These are phyloP conservation scores for Nasonia oneida DNA, from an alignment of 2,888 invertebrate species.

Conservation along the genomic window DNA sequence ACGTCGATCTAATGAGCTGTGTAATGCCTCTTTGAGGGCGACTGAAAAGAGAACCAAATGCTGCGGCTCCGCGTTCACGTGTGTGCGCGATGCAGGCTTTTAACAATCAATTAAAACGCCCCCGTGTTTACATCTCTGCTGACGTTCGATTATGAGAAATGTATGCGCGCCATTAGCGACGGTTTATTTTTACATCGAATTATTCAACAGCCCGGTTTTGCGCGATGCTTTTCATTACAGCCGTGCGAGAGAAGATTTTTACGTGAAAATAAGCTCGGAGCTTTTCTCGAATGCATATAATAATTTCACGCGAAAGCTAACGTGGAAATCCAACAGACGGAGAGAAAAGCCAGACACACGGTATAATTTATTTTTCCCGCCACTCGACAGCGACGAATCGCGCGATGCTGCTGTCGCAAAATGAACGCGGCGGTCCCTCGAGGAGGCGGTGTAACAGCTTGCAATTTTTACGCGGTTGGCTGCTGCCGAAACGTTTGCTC, in stretches of 20 bases:
- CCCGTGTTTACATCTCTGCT: not conserved
- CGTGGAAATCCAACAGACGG: not conserved
- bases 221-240: not conserved
- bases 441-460: not conserved
- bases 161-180: no score
- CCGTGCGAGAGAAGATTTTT: no score
- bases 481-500: slow-evolving; percentile 18
- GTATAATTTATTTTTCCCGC: slow-evolving; percentile 38
- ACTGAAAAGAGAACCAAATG: not conserved
- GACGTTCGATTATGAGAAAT: slow-evolving; percentile 17
- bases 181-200: not conserved
- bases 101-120: slow-evolving; percentile 36
- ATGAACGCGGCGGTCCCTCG: not conserved
- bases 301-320: slow-evolving; percentile 12
- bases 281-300: no score
- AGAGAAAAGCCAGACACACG: not conserved
- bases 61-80: not conserved
- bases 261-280: no score
- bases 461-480: slow-evolving; percentile 11
- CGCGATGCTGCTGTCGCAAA: not conserved
- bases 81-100: not conserved
- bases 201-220: not conserved
- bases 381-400: not conserved
- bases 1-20: slow-evolving; percentile 5
- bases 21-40: slow-evolving; percentile 31